Evolutionary conservation across 1,140 invertebrate species (phyloP), one percentile per base, ranked within the genome.

Genomic region (Dendroctonus valens): DNA sequence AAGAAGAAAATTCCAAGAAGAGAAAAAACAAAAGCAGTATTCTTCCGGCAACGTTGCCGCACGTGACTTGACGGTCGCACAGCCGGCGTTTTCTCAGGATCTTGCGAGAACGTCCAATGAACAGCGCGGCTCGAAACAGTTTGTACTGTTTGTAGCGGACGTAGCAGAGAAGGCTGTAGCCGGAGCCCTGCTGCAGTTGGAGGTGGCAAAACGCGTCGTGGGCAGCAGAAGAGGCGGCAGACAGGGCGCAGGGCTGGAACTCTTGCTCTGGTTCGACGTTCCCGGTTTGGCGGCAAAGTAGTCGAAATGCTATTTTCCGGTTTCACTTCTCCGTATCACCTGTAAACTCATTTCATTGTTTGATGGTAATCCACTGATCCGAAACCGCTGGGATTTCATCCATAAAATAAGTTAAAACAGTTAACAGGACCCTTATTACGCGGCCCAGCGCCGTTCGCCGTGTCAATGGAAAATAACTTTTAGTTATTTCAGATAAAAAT

Each of bases 31-130:
- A 54, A 44, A 42, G 51, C 11, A 55, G 41, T 7, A 41, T 9
- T 55, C 46, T 57, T 57, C 44, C 44, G 62, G 62, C 62, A 57
- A 65, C 54, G 62, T 65, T 65, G 62, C 62, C 62, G 40, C 59
- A 65, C 62, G 62, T 65, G 62, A 49, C 15, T 46, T 7, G 6
- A 40, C 50, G 38, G 44, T 41, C 44, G 54, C 50, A 52, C 60
- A 63, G 38, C 50, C 50, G 50, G 50, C 37, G 50, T 52, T 52
- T 52, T 26, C 50, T 52, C 15, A 5, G 53, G 11, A 40, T 37
- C 38, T 5, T 26, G 41, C 54, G 42, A 59, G 14, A 40, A 39
- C 48, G 51, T 59, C 51, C 37, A 26, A 46, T 54, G 15, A 49
- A 7, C 12, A 63, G 55, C 46, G 41, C 58, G 46, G 50, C 61